A percentile compares a stretch with the other conserved stretches of the same genome.
These are phyloP conservation scores for Thryonomys swinderianus DNA, from an alignment of 2,113 vertebrate genomes.

Conservation along the genomic window DNA sequence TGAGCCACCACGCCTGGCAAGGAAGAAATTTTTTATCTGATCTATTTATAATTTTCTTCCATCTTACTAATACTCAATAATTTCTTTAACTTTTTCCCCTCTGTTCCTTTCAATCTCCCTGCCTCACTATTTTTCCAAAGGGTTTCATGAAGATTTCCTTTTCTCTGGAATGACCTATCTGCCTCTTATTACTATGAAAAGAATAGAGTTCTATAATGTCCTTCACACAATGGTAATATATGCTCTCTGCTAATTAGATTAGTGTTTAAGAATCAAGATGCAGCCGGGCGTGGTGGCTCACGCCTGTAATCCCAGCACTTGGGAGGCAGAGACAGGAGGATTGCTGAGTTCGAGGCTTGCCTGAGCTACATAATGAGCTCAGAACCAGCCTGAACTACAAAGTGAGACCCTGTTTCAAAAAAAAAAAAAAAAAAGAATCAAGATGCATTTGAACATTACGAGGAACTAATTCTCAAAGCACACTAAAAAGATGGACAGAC, in stretches of 20 bases:
- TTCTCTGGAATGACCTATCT: not conserved
- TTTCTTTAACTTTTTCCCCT: not conserved
- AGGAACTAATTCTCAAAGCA: conserved; percentile 12
- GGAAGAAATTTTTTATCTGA: not conserved
- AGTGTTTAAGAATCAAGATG: conserved; percentile 42
- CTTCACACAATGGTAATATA: not conserved
- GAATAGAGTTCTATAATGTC: not conserved
- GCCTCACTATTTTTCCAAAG: not conserved
- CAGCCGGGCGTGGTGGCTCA: too few species aligned
- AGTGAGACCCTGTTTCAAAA: too few species aligned
- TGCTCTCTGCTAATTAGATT: not conserved
- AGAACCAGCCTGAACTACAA: too few species aligned
- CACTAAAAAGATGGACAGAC: not conserved
- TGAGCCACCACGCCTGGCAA: too few species aligned
- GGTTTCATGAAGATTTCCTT: not conserved
- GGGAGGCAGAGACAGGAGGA: too few species aligned
- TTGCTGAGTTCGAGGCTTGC: too few species aligned
- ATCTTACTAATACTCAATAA: not conserved
- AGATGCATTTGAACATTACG: not conserved
- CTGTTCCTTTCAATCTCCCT: not conserved
- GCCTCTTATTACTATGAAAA: not conserved
- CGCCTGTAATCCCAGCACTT: too few species aligned
- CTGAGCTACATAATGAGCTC: too few species aligned
- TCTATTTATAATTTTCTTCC: not conserved
- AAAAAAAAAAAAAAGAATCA: too few species aligned